Base-by-base conservation (phyloP, 2,113 vertebrate species). In the Semicossyphus pulcher region DNA sequence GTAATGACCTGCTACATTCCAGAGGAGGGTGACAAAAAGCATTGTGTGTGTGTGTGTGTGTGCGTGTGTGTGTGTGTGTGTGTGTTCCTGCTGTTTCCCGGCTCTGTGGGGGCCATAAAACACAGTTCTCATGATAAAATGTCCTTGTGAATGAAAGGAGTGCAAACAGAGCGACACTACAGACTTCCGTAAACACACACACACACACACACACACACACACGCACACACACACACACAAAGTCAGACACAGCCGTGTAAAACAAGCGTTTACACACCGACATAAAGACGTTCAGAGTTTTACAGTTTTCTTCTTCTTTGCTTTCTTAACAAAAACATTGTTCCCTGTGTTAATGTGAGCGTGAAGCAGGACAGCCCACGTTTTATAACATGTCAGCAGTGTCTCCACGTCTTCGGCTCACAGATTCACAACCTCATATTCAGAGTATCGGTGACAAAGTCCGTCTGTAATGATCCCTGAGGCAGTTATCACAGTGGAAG, bases 1-100 rank as follows among this genome's bases (percentile, higher is more conserved):
- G 59, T 75, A 83, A 80, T 67, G 60, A 47, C 5, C 37, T 47
- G 59, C 45, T 29, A 54, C 82, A 85, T 85, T 85, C 82, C 76
- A 77, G 18, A 42, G 67, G 32, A 51, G 49, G 54, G 48, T 62
- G 60, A 76, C 75, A 84, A 79, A 18, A 72, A 69, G 74, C 60
- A 32, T 31, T 37, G 21, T 64, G 20, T 61, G 10, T 14, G 37
- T 39, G 54, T 58, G 37, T 41, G 15, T 41, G 15, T 41, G 39
- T 41, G 39, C 18, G 39, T 41, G 39, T 41, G 39, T 41, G 39
- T 41, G 39, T 41, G 37, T 15, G 25, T 73, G 3, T 56, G 58
- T 65, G 72, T 71, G 65, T 44, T 48, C 54, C 69, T 65, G 77
- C 81, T 81, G 85, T 59, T 70, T 60, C 62, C 37, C 9, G 10